Evolutionary conservation across 2,888 invertebrate genomes (phyloP), one percentile per base, ranked within the genome.

Genomic region (Gastracanthus pulcherrimus): DNA sequence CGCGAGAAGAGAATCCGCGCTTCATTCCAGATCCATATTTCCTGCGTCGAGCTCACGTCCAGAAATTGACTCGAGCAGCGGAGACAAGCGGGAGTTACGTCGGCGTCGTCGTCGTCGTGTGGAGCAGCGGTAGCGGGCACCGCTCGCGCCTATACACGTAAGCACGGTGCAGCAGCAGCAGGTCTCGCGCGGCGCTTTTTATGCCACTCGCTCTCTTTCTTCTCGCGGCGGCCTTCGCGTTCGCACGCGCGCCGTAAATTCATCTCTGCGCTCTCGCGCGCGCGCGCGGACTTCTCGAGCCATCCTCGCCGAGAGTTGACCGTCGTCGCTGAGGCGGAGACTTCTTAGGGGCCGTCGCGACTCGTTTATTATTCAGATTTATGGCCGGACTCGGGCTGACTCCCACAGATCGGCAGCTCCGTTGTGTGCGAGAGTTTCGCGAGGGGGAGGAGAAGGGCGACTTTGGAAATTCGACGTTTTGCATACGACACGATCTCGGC

Each of bases 331-430:
- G 89, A 89, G 88, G 89, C 91, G 91, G 91, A 89, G 48, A 91
- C 90, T 91, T 91, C 91, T 91, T 91, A 91, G 89, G 89, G 90
- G 89, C 90, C 90, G 90, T 90, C 88, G 90, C 88, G 88, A 87
- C 89, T 91, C 91, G 89, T 91, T 91, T 91, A 91, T 91, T 91
- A 91, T 91, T 91, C 90, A 91, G 91, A 91, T 91, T 91, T 91
- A 91, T 91, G 89, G 91, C 89, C 89, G 86, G 88, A 86, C 89
- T 89, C 88, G 87, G 87, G 86, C 88, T 90, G 89, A 90, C 91
- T 91, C 89, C 89, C 89, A 89, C 90, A 91, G 91, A 91, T 91
- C 91, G 90, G 91, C 91, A 90, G 90, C 89, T 90, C 89, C 62
- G 67, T 69, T 19, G 64, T 36, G 80, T 58, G 75, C 48, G 72